Conservation (phyloP, 2,797 vertebrate species). For the Notamacropus eugenii region DNA sequence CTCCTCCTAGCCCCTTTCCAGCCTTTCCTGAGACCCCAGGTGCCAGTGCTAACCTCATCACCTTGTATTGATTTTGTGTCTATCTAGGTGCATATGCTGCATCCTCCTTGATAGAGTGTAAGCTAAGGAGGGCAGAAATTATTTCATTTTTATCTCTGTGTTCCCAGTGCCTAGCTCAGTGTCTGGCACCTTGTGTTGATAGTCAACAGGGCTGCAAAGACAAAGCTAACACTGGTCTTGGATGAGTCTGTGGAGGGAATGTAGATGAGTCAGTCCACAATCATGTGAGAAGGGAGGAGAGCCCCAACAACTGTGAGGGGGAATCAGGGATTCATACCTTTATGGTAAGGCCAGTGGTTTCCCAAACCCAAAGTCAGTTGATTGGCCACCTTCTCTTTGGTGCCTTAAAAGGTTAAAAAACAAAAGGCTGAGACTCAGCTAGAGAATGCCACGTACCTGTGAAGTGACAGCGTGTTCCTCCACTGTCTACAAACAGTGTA, state of each 20-base stretch:
- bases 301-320: background rate
- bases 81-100: background rate
- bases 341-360: slow-evolving; percentile 34
- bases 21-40: background rate
- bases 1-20: background rate
- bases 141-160: background rate
- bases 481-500: background rate
- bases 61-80: background rate
- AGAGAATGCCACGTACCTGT: background rate
- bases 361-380: slow-evolving; percentile 48
- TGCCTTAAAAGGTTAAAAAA: slow-evolving; percentile 36
- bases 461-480: background rate
- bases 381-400: background rate
- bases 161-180: background rate
- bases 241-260: background rate
- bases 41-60: background rate
- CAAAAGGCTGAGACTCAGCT: background rate
- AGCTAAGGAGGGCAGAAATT: background rate
- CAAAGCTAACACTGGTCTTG: background rate
- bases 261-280: background rate
- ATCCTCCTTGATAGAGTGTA: background rate
- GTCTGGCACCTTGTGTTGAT: background rate
- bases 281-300: background rate
- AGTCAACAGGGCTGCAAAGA: background rate
- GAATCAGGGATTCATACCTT: background rate